Conservation (phyloP, 2,797 vertebrate species). For the Hydrophis major region DNA sequence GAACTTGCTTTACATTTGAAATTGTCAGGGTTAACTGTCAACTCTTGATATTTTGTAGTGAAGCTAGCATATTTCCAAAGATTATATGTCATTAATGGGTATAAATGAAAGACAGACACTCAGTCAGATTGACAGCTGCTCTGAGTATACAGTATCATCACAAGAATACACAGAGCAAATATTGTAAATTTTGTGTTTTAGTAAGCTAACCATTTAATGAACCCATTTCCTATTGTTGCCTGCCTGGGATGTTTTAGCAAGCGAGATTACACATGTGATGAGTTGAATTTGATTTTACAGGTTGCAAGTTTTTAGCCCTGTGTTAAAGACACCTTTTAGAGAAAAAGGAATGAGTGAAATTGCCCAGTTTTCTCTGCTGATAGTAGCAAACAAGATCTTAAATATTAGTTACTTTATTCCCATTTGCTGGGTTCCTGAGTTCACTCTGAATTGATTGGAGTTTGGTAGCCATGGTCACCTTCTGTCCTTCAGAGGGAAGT, state of each 20-base stretch:
- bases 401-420: background rate
- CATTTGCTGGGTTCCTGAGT: background rate
- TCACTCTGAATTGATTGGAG: background rate
- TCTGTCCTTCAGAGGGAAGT: background rate
- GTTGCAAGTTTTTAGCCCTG: background rate
- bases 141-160: background rate
- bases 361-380: background rate
- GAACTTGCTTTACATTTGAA: conserved; percentile 32
- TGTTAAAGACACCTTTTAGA: background rate
- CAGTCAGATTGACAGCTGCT: background rate
- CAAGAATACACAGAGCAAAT: conserved; percentile 7
- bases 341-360: background rate
- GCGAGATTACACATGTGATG: background rate
- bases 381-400: background rate
- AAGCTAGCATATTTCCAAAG: conserved; percentile 37
- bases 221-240: background rate
- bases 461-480: conserved; percentile 13
- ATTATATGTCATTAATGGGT: conserved; percentile 4
- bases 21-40: conserved; percentile 27
- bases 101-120: conserved; percentile 13
- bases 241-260: background rate
- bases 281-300: background rate
- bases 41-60: conserved; percentile 35
- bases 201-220: background rate
- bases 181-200: background rate